Percentiles rank a stretch among this genome's conserved stretches.
These are phyloP conservation scores for Drosophila ohnishii DNA, from an alignment of 1,140 invertebrate genomes.

Conservation along the genomic window DNA sequence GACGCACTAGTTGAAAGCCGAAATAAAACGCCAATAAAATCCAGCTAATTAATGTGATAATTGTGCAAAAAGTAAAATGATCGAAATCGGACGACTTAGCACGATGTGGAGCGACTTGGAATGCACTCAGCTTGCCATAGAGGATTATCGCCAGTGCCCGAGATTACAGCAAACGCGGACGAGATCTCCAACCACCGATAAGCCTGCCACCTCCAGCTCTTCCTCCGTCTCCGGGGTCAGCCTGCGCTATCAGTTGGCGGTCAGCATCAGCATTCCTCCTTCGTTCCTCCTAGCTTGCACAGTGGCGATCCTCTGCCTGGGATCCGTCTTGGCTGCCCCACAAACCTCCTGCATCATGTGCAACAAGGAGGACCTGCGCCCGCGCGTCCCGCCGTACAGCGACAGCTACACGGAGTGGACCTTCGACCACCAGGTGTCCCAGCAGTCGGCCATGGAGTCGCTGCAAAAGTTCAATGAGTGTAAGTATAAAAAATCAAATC, in stretches of 20 bases:
- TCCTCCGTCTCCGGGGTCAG: conserved; percentile 12
- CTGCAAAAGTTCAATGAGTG: conserved; percentile 68
- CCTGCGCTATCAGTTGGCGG: conserved; percentile 13
- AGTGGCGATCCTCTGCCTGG: conserved; percentile 24
- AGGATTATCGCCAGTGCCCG: conserved; percentile 20
- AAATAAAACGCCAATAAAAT: conserved; percentile 41
- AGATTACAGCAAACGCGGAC: conserved; percentile 8
- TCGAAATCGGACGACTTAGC: conserved; percentile 18
- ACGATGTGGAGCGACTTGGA: conserved; percentile 35
- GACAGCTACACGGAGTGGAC: conserved; percentile 66
- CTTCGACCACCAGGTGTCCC: conserved; percentile 78
- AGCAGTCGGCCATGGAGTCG: conserved; percentile 65
- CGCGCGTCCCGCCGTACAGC: conserved; percentile 29
- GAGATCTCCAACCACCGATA: conserved; percentile 12
- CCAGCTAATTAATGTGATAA: conserved; percentile 64
- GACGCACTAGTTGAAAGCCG: conserved; percentile 18
- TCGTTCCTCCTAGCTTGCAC: not conserved
- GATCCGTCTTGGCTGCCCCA: conserved; percentile 48
- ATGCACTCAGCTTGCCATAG: conserved; percentile 4
- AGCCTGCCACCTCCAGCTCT: not conserved
- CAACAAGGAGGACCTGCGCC: conserved; percentile 66
- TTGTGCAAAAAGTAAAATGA: conserved; percentile 35
- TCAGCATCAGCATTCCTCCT: conserved; percentile 34
- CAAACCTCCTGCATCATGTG: conserved; percentile 72
- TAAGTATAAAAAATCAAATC: conserved; percentile 20